A percentile compares a stretch with the other conserved stretches of the same genome.
Evolutionary conservation across 2,113 vertebrate species (phyloP).

Genomic region (Rutilus rutilus): DNA sequence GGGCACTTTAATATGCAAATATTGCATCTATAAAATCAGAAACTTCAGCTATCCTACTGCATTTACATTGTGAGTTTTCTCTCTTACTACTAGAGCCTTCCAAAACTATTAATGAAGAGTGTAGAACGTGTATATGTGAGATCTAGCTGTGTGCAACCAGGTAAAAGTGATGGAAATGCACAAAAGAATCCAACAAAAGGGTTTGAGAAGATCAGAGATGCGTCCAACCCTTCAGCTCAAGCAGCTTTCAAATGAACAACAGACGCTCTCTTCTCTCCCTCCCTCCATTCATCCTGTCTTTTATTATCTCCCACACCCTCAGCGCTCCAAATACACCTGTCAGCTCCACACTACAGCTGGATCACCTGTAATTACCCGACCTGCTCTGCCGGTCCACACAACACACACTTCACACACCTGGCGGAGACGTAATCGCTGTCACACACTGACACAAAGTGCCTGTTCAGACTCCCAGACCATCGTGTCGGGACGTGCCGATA

Average conservation of each 20-base stretch:
- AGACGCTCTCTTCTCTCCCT: neutral
- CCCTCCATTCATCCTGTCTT: slow-evolving; percentile 22
- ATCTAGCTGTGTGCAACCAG: neutral
- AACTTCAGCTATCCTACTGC: no score
- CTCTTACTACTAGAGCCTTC: neutral
- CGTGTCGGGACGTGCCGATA: slow-evolving; percentile 9
- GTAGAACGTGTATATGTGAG: neutral
- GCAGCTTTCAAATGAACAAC: slow-evolving; percentile 8
- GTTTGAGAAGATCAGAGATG: slow-evolving; percentile 14
- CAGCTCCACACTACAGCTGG: slow-evolving; percentile 40
- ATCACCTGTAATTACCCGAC: slow-evolving; percentile 62
- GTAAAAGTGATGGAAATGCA: neutral
- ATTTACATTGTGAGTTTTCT: no score
- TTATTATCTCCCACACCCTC: slow-evolving; percentile 40
- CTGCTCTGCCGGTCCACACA: slow-evolving; percentile 45
- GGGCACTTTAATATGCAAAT: no score
- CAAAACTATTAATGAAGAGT: neutral
- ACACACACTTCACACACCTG: slow-evolving; percentile 53
- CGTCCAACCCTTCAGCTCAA: neutral
- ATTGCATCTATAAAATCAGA: no score
- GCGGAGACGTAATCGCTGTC: slow-evolving; percentile 33
- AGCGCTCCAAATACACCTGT: slow-evolving; percentile 55
- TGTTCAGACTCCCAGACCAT: neutral
- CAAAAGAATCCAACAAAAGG: slow-evolving; percentile 1
- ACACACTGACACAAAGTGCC: slow-evolving; percentile 14